A percentile compares a stretch with the other conserved stretches of the same genome.
Evolutionary conservation across 2,888 invertebrate genomes (phyloP).

Genomic region (Pedicia rivosa): DNA sequence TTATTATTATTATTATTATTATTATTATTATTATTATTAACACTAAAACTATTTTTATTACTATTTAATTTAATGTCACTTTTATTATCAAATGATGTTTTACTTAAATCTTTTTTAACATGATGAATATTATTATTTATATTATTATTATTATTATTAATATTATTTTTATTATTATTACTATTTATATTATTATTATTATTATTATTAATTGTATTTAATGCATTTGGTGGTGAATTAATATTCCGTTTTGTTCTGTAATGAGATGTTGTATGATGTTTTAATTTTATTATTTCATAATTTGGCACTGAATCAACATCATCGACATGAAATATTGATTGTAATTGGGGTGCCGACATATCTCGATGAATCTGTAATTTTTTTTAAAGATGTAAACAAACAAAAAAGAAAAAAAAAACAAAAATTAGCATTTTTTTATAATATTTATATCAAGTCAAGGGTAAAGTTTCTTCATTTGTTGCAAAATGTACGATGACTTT

Average conservation of each 20-base stretch:
- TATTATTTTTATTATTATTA: slow-evolving; percentile 9
- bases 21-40: slow-evolving; percentile 11
- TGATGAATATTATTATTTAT: slow-evolving; percentile 19
- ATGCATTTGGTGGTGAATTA: slow-evolving; percentile 12
- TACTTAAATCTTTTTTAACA: slow-evolving; percentile 31
- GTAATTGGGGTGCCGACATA: slow-evolving; percentile 71
- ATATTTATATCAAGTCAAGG: no score
- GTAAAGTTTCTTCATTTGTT: no score
- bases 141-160: slow-evolving; percentile 12
- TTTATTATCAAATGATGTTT: slow-evolving; percentile 23
- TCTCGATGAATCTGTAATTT: slow-evolving; percentile 80
- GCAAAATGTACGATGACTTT: no score
- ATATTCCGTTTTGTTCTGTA: slow-evolving; percentile 15
- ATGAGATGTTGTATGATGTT: slow-evolving; percentile 37
- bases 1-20: slow-evolving; percentile 15
- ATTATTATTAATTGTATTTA: slow-evolving; percentile 30
- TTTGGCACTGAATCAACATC: slow-evolving; percentile 62
- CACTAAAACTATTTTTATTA: slow-evolving; percentile 15
- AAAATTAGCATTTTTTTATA: background rate
- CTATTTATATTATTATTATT: slow-evolving; percentile 26
- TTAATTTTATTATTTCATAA: slow-evolving; percentile 67
- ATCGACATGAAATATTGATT: slow-evolving; percentile 70
- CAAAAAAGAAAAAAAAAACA: slow-evolving; percentile 15
- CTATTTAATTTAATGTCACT: slow-evolving; percentile 1
- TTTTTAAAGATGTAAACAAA: no score